A percentile compares a stretch with the other conserved stretches of the same genome.
phyloP scores from a whole-genome alignment of 2,113 vertebrate species.

The Pygoscelis adeliae region DNA sequence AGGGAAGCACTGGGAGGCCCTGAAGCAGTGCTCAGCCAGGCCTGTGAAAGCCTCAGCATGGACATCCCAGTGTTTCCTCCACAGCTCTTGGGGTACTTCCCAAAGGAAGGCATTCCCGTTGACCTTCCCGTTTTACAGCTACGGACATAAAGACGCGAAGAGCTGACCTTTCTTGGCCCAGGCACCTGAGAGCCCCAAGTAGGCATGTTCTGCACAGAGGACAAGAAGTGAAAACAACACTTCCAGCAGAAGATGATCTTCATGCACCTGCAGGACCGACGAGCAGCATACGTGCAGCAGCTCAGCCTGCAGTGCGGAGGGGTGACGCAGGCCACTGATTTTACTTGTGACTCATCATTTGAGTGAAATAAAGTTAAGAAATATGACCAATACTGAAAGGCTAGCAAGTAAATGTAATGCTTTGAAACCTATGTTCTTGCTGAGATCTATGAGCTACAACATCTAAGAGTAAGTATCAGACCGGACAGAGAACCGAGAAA shows the following conservation, averaged over 20 bases:
- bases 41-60: not conserved
- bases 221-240: not conserved
- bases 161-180: not conserved
- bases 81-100: not conserved
- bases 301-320: not conserved
- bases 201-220: not conserved
- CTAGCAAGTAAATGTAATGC: not conserved
- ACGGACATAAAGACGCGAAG: fast-evolving
- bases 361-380: not conserved
- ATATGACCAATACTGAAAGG: not conserved
- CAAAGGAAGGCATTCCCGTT: not conserved
- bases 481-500: not conserved
- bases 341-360: too few relatives aligned
- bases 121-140: not conserved
- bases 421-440: not conserved
- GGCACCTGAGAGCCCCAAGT: too few relatives aligned
- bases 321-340: not conserved
- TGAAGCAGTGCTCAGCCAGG: not conserved
- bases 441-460: not conserved
- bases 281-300: fast-evolving
- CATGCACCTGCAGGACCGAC: fast-evolving
- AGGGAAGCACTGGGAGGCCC: not conserved
- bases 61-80: not conserved
- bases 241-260: fast-evolving
- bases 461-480: not conserved